Evolutionary conservation across 2,888 invertebrate species (phyloP).

Genomic region (Rutpela maculata): DNA sequence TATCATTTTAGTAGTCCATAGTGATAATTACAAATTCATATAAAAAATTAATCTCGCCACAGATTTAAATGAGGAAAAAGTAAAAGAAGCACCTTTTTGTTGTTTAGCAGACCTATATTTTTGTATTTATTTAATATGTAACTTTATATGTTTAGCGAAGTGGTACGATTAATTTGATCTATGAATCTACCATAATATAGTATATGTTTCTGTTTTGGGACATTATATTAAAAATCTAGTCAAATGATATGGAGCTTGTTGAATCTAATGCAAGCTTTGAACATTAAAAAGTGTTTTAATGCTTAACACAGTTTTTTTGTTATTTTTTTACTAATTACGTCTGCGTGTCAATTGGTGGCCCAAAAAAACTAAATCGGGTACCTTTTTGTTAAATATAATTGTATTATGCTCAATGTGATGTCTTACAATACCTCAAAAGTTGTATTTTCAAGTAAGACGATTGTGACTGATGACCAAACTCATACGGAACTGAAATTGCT

Average conservation of each 20-base stretch:
- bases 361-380: neutral
- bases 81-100: conserved; percentile 11
- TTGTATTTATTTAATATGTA: conserved; percentile 47
- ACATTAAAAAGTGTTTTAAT: conserved; percentile 46
- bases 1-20: conserved; percentile 60
- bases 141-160: conserved; percentile 39
- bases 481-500: too few relatives aligned
- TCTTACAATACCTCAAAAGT: too few relatives aligned
- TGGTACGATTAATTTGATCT: conserved; percentile 44
- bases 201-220: conserved; percentile 59
- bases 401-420: neutral
- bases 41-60: conserved; percentile 45
- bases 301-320: conserved; percentile 34
- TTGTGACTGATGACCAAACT: too few relatives aligned
- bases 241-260: conserved; percentile 49
- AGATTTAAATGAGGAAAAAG: conserved; percentile 10
- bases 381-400: neutral
- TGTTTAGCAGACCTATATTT: conserved; percentile 34
- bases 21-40: conserved; percentile 40
- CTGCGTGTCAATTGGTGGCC: neutral
- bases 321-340: conserved; percentile 21
- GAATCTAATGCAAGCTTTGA: conserved; percentile 58
- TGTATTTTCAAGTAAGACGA: too few relatives aligned
- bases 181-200: conserved; percentile 40
- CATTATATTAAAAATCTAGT: conserved; percentile 57